Base-by-base conservation (phyloP, 1,140 invertebrate species). In the Pseudoatta argentina region DNA sequence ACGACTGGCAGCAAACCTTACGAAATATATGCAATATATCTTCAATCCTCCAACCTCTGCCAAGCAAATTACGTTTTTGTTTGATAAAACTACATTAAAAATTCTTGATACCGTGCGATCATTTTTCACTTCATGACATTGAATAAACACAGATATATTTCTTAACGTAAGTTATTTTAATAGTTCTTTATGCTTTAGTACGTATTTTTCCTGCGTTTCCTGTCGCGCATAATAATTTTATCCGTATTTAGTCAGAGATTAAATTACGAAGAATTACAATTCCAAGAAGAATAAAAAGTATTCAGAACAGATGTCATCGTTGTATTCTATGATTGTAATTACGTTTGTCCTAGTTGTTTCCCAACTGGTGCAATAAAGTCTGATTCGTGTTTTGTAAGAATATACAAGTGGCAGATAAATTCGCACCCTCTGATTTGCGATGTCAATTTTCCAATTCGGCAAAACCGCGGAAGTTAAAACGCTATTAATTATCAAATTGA, bases 351-450 rank as follows among this genome's bases (percentile, higher is more conserved):
- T 8, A 57, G 34, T 44, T 71, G 12, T n/a, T 57, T 57, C 34
- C n/a, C 55, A 57, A 14, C 77, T 39, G 63, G 63, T 63, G 48
- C 77, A 53, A 69, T 71, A 55, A 81, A 71, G 51, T 57, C 16
- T 16, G n/a, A 14, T 63, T 67, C 27, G 21, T 39, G 16, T 69
- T 69, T 81, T 69, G 63, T n/a, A 34, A 39, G 21, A 5, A 55
- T 5, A 27, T 39, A 44, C 16, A 39, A 24, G 24, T 24, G n/a
- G 2, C 21, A 27, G 21, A 71, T 69, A 69, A 81, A 71, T 24
- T n/a, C n/a, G 63, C 16, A 27, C 8, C 2, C 30, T 39, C 30
- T 71, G 14, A 69, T 71, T 81, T 71, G 16, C 14, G n/a, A 55
- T 8, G 10, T 39, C 12, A 69, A 79, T 67, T 79, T 79, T 79